Evolutionary conservation across 1,140 invertebrate species (phyloP), one percentile per base, ranked within the genome.

Genomic region (Drosophila repleta): DNA sequence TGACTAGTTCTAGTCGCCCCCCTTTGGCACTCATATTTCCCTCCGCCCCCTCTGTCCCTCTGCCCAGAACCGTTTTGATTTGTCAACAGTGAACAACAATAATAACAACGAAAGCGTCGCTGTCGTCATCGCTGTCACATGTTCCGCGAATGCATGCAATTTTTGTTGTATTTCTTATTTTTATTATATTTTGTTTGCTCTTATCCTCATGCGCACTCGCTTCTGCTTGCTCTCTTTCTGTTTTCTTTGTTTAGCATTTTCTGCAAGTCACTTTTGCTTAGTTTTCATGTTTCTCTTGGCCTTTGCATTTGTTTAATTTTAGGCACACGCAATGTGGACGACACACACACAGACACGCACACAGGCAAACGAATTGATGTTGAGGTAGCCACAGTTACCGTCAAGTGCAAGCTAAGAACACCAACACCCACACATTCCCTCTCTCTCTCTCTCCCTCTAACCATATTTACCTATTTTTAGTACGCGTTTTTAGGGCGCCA

Each of bases 391-490:
- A 37, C 64, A 56, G 60, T 65, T 61, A 57, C 41, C 70, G 57
- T 64, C 83, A 87, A 88, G 83, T 88, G 79, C 83, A 87, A 88
- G 79, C 83, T 88, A 72, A 65, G 68, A 52, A 20, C 18, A 63
- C 18, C 37, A 39, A 18, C 32, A 32, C 29, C 13, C 6, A 7
- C 29, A n/a, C 29, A n/a, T 24, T 15, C 15, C 48, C 39, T 2
- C 39, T 21, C 11, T 3, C 7, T 3, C 17, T 21, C 10, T 24
- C 11, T 18, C n/a, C 7, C 15, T 37, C 3, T 29, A 52, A 8
- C 10, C 4, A 37, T 24, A 10, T 37, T 4, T 8, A 32, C 15
- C 45, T 74, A 74, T 74, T 74, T 74, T 58, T 74, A 74, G 72
- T 70, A 13, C 39, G 48, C 39, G 72, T 29, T 73, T 68, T 73